These are phyloP conservation scores for Holocentrus rufus DNA, from an alignment of 2,797 vertebrate genomes.

Conservation along the genomic window DNA sequence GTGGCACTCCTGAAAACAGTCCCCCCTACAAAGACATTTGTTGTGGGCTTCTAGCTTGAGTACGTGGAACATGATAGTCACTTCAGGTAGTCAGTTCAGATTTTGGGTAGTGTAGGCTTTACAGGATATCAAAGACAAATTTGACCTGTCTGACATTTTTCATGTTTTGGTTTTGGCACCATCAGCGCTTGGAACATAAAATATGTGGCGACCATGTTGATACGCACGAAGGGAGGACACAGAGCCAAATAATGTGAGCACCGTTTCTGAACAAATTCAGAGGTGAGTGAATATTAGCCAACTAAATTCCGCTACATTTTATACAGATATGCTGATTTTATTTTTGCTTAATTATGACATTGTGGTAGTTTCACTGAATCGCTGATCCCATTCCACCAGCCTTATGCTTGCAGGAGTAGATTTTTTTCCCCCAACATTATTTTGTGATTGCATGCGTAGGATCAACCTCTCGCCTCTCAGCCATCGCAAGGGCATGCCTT, in stretches of 20 bases:
- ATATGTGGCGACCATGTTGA: constrained; percentile 80
- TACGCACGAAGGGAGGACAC: constrained; percentile 71
- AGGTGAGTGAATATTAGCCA: constrained; percentile 73
- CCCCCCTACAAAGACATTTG: constrained; percentile 9
- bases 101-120: not conserved
- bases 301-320: not conserved
- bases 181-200: constrained; percentile 76
- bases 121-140: not conserved
- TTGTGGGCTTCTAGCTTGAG: constrained; percentile 11
- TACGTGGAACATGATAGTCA: not conserved
- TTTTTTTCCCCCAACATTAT: constrained; percentile 13
- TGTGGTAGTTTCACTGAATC: not conserved
- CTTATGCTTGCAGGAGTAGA: constrained; percentile 39
- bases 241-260: constrained; percentile 82
- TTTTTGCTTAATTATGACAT: constrained; percentile 19
- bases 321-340: not conserved
- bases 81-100: not conserved
- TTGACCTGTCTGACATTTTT: constrained; percentile 49
- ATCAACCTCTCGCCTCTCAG: constrained; percentile 14
- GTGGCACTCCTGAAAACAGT: not conserved
- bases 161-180: constrained; percentile 56
- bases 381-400: not conserved
- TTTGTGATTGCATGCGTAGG: constrained; percentile 17
- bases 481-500: constrained; percentile 17
- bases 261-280: constrained; percentile 71